Conservation (phyloP, 2,113 vertebrate species). For the Entelurus aequoreus region DNA sequence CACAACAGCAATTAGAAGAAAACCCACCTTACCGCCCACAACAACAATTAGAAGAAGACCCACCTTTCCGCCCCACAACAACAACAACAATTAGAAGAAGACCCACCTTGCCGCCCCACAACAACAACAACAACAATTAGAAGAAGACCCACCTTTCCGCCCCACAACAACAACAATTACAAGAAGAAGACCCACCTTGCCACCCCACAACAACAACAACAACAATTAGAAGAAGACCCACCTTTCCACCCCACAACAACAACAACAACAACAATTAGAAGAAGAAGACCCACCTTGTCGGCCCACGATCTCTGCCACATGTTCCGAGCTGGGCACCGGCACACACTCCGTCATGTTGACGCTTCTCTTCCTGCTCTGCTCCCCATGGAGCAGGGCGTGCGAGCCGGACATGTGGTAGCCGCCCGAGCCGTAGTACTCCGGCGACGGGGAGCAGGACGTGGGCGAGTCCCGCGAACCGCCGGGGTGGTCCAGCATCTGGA, state of each 20-base stretch:
- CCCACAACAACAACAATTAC: no score
- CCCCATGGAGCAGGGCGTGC: slow-evolving; percentile 74
- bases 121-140: no score
- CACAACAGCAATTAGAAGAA: not conserved
- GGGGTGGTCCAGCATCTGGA: slow-evolving; percentile 70
- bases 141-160: no score
- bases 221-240: not conserved
- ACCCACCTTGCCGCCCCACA: no score
- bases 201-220: no score
- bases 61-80: no score
- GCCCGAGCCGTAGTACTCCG: slow-evolving; percentile 78
- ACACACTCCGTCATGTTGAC: slow-evolving; percentile 87
- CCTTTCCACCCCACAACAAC: slow-evolving; percentile 27
- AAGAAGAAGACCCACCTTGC: no score
- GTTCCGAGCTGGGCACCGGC: slow-evolving; percentile 83
- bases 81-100: no score
- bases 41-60: no score
- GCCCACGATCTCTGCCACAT: slow-evolving; percentile 84
- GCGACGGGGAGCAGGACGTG: slow-evolving; percentile 69
- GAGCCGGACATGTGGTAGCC: slow-evolving; percentile 75
- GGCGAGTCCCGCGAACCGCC: slow-evolving; percentile 70
- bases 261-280: slow-evolving; percentile 15
- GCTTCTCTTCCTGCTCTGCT: slow-evolving; percentile 81
- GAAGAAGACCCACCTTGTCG: slow-evolving; percentile 74
- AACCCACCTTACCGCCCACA: no score